These are phyloP conservation scores for Candidula unifasciata DNA, from an alignment of 2,888 invertebrate genomes.

Conservation along the genomic window DNA sequence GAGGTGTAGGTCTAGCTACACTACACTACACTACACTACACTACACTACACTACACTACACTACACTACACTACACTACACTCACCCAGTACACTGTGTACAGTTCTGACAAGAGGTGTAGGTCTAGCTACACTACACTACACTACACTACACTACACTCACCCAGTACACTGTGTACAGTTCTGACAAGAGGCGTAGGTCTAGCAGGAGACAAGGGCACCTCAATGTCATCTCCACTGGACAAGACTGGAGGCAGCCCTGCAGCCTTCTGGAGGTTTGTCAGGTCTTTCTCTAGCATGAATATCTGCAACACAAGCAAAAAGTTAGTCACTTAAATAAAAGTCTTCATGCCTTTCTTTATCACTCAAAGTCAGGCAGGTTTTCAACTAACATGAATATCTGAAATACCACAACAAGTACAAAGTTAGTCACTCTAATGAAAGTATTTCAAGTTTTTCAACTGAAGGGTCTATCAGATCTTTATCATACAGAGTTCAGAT, in stretches of 20 bases:
- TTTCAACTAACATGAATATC: too few species aligned
- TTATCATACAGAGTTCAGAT: too few species aligned
- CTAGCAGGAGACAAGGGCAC: constrained; percentile 45
- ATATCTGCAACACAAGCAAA: constrained; percentile 78
- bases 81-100: constrained; percentile 54
- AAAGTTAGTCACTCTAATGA: too few species aligned
- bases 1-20: constrained; percentile 42
- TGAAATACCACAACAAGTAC: too few species aligned
- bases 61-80: not conserved
- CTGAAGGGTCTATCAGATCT: too few species aligned
- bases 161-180: constrained; percentile 55
- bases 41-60: constrained; percentile 48
- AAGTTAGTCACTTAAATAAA: not conserved
- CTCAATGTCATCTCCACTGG: constrained; percentile 44
- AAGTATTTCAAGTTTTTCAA: too few species aligned
- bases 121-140: constrained; percentile 24
- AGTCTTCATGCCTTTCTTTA: too few species aligned
- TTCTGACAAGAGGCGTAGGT: constrained; percentile 51
- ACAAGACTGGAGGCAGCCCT: constrained; percentile 81
- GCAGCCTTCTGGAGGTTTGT: constrained; percentile 92
- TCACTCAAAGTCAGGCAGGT: too few species aligned
- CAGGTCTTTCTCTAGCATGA: constrained; percentile 89
- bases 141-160: not conserved
- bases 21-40: not conserved
- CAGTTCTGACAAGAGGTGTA: constrained; percentile 53